Percentiles rank a stretch among this genome's conserved stretches.
phyloP scores from a whole-genome alignment of 2,797 vertebrate species.

The Serranus cabrilla region DNA sequence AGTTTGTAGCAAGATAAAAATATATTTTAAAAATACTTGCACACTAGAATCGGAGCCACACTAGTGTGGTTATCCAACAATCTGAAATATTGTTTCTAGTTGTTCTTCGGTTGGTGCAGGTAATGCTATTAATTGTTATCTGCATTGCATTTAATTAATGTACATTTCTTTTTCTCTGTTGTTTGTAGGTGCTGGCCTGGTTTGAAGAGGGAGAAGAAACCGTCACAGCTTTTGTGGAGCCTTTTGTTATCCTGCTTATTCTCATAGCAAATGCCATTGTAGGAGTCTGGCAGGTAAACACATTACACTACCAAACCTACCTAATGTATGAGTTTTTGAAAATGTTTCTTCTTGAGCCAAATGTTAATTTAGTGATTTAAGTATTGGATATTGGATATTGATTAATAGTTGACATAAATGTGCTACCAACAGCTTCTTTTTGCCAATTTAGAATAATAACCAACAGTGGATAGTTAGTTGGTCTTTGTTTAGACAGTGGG shows the following conservation, averaged over 20 bases:
- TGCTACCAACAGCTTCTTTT: not conserved
- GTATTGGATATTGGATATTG: too few species aligned
- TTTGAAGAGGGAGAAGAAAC: slow-evolving; percentile 99
- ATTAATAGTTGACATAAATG: not conserved
- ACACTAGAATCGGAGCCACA: not conserved
- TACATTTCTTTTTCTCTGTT: slow-evolving; percentile 31
- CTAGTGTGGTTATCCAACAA: not conserved
- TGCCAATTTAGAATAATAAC: not conserved
- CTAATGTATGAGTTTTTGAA: not conserved
- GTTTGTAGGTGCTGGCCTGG: slow-evolving; percentile 95
- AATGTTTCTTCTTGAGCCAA: not conserved
- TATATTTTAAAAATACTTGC: not conserved
- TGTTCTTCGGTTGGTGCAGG: not conserved
- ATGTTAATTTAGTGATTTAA: not conserved
- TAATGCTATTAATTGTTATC: not conserved
- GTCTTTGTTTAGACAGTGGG: not conserved
- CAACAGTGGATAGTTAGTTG: not conserved
- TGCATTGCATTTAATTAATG: not conserved
- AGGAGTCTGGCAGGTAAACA: slow-evolving; percentile 98
- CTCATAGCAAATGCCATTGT: slow-evolving; percentile 99
- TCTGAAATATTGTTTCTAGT: not conserved
- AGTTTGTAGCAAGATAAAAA: not conserved
- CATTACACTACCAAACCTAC: not conserved
- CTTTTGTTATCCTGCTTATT: slow-evolving; percentile 98
- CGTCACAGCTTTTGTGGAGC: slow-evolving; percentile 98